Evolutionary conservation across 2,888 invertebrate species (phyloP).

Genomic region (Schizaphis graminum): DNA sequence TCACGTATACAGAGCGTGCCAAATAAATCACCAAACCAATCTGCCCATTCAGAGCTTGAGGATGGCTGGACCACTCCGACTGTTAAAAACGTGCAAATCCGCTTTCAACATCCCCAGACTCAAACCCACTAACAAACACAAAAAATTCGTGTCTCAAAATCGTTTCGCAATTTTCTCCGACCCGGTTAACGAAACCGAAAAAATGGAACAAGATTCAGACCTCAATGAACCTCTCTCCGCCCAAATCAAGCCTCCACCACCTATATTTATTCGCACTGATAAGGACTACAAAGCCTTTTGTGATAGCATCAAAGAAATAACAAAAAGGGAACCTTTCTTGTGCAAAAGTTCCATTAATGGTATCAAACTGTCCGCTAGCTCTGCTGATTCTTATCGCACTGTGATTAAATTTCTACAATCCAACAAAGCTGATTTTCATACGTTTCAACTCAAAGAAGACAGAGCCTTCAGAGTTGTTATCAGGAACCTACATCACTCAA

Average conservation of each 20-base stretch:
- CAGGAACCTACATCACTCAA: neutral
- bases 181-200: neutral
- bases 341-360: conserved; percentile 27
- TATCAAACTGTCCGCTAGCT: conserved; percentile 27
- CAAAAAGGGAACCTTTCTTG: neutral
- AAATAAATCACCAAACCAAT: neutral
- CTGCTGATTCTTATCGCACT: neutral
- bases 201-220: neutral
- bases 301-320: conserved; percentile 7
- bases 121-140: neutral
- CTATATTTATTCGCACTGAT: conserved; percentile 2
- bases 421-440: conserved; percentile 23
- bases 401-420: conserved; percentile 21
- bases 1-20: too few species aligned
- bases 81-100: neutral
- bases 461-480: too few species aligned
- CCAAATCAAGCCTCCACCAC: conserved; percentile 24
- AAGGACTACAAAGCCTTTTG: neutral
- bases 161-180: neutral
- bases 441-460: conserved; percentile 17
- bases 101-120: neutral
- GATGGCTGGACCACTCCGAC: conserved; percentile 17
- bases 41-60: conserved; percentile 2
- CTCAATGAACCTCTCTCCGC: neutral
- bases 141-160: neutral